These are phyloP conservation scores for Heliopora coerulea DNA, from an alignment of 92 coral and sea anemone genomes.

Conservation along the genomic window DNA sequence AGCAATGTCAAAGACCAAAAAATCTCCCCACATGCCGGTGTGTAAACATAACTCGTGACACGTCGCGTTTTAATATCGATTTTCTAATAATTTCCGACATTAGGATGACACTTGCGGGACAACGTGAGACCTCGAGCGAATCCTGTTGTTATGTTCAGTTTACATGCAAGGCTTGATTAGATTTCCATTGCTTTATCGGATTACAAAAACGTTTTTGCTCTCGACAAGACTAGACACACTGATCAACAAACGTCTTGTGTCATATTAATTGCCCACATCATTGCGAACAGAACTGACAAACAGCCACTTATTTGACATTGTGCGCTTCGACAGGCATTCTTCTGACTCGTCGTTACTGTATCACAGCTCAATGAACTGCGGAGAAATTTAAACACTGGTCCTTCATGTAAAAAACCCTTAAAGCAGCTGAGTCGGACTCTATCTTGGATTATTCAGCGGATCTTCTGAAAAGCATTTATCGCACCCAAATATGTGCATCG, in stretches of 20 bases:
- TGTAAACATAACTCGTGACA: slow-evolving; percentile 30
- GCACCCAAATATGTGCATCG: no score
- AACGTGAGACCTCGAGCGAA: not conserved
- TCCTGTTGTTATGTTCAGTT: not conserved
- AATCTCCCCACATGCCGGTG: slow-evolving; percentile 13
- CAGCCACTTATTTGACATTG: not conserved
- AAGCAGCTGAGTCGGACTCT: no score
- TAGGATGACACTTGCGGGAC: not conserved
- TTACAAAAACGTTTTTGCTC: not conserved
- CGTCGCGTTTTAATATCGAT: slow-evolving; percentile 23
- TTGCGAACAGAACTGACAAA: not conserved
- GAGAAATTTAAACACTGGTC: no score
- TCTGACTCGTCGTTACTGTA: no score
- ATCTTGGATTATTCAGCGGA: no score
- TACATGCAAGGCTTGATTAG: not conserved
- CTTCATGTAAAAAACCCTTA: no score
- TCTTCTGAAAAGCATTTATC: no score
- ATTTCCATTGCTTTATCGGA: not conserved
- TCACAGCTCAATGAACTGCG: no score
- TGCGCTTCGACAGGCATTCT: no score
- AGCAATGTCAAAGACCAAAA: not conserved
- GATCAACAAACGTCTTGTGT: not conserved
- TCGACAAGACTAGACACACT: not conserved
- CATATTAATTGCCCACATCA: not conserved
- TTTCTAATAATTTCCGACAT: slow-evolving; percentile 37